Evolutionary conservation across 2,888 invertebrate species (phyloP), one percentile per base, ranked within the genome.

Genomic region (Napeogenes sylphis): DNA sequence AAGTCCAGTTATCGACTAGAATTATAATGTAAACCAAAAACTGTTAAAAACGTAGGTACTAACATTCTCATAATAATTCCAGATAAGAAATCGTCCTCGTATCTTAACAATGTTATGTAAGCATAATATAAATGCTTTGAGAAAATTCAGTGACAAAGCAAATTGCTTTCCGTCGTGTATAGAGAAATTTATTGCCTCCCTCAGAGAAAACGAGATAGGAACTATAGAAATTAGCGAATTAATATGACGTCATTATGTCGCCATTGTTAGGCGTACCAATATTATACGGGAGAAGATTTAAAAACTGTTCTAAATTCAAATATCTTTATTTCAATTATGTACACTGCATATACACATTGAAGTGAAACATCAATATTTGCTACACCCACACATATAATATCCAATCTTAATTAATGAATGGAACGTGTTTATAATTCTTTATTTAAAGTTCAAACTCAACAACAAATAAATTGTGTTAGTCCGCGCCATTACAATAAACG

Each of bases 221-320:
- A 69, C 70, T 70, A 68, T 68, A 67, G 68, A 66, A 68, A 70
- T 68, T 68, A 67, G 75, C 75, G 77, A 79, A 80, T 79, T 80
- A 80, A 81, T 80, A 75, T 78, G 75, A 75, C 71, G 75, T 79
- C 77, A 79, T 80, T 80, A 78, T 77, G 75, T 79, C 77, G 73
- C 72, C 74, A 75, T 73, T 61, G 59, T 62, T 56, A 54, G 30
- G 54, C 14, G 54, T 58, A 55, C 56, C 45, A 30, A 5, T 30
- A 30, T 51, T 51, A n/a, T 30, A 30, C 4, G 30, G 30, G 10
- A n/a, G 51, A 12, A 51, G 8, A 10, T 42, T 42, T 51, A 51
- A 51, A 51, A 51, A 51, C 2, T 12, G 30, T 51, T 51, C 51
- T 30, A 51, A 51, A 51, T 51, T 30, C 51, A 51, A 51, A 51